Conservation (phyloP, 2,113 vertebrate genomes). For the Apodemus sylvaticus region DNA sequence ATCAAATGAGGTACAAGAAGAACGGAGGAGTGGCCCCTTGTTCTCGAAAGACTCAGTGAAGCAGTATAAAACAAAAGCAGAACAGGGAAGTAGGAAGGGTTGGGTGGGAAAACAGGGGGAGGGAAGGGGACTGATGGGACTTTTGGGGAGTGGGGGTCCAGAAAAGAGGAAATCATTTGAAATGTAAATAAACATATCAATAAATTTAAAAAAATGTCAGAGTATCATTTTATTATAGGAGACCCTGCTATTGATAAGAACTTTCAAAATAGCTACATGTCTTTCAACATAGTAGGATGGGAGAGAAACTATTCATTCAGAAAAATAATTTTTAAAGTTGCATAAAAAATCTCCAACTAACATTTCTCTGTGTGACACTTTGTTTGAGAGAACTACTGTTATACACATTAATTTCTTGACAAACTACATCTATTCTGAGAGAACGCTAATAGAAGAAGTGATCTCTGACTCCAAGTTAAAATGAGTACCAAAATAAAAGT, state of each 20-base stretch:
- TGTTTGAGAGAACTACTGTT: constrained; percentile 58
- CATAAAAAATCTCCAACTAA: constrained; percentile 4
- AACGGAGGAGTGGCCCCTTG: no score
- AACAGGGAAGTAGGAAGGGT: no score
- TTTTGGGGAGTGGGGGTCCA: no score
- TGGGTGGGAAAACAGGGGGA: no score
- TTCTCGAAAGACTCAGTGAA: no score
- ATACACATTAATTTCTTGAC: constrained; percentile 64
- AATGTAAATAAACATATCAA: no score
- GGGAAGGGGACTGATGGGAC: no score
- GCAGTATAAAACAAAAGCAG: no score
- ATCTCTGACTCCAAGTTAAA: constrained; percentile 77
- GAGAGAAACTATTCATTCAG: neutral
- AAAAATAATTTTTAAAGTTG: constrained; percentile 1
- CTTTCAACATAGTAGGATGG: neutral
- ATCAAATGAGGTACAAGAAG: no score
- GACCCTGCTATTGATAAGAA: neutral
- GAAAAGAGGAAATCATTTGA: no score
- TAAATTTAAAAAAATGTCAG: no score
- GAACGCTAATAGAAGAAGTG: constrained; percentile 73
- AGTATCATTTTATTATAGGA: constrained; percentile 7
- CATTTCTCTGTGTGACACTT: neutral
- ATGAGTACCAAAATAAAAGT: neutral
- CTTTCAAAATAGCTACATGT: neutral
- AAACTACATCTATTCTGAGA: constrained; percentile 69